phyloP scores from a whole-genome alignment of 1,140 invertebrate genomes.

The Leptonema lineaticorne region DNA sequence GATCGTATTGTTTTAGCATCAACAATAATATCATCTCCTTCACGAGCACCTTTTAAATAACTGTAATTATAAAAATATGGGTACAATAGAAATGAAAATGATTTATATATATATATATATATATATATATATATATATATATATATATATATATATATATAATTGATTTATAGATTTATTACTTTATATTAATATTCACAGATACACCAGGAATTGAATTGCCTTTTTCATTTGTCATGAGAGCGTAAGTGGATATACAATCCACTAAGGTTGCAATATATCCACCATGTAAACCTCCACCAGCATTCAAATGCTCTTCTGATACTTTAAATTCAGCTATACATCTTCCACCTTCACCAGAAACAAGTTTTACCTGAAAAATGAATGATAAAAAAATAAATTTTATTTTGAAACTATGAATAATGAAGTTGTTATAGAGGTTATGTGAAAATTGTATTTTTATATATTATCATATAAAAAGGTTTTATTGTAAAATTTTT shows the following conservation, averaged over 20 bases:
- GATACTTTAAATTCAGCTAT: slow-evolving; percentile 75
- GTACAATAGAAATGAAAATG: background rate
- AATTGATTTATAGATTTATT: slow-evolving; percentile 3
- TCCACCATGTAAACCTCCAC: slow-evolving; percentile 81
- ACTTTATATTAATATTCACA: slow-evolving; percentile 53
- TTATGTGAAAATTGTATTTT: too few relatives aligned
- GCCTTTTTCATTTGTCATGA: slow-evolving; percentile 64
- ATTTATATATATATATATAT: background rate
- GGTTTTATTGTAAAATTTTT: background rate
- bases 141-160: background rate
- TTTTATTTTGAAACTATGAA: too few relatives aligned
- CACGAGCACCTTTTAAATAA: slow-evolving; percentile 57
- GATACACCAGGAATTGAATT: slow-evolving; percentile 59
- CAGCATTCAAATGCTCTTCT: slow-evolving; percentile 74
- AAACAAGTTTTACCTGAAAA: slow-evolving; percentile 67
- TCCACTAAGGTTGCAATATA: slow-evolving; percentile 82
- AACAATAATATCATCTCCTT: slow-evolving; percentile 63
- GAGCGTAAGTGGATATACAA: slow-evolving; percentile 76
- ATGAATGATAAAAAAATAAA: background rate
- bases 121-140: background rate
- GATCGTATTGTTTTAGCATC: slow-evolving; percentile 61
- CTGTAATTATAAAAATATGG: slow-evolving; percentile 42
- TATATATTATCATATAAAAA: background rate
- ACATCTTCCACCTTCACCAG: slow-evolving; percentile 66
- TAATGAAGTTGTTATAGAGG: too few relatives aligned